A percentile compares a stretch with the other conserved stretches of the same genome.
Evolutionary conservation across 1,140 invertebrate species (phyloP).

Genomic region (Drosophila pseudoananassae): DNA sequence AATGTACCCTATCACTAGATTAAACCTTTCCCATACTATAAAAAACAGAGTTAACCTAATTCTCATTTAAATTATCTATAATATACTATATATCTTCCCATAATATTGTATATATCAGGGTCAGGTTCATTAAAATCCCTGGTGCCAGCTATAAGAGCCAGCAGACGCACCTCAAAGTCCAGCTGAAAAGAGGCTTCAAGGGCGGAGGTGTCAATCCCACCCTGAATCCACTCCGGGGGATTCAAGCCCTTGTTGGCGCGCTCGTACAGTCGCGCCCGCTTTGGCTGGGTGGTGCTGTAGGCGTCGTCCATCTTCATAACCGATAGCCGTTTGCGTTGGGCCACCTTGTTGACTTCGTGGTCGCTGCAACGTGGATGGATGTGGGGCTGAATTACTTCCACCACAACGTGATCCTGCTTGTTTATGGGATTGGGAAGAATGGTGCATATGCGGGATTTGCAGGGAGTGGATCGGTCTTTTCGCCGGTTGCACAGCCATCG

Average conservation of each 20-base stretch:
- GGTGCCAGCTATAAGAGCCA: background rate
- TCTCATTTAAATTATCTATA: too few relatives aligned
- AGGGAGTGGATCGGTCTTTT: slow-evolving; percentile 74
- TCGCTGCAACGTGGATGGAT: slow-evolving; percentile 73
- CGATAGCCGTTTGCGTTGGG: slow-evolving; percentile 69
- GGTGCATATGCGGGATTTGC: slow-evolving; percentile 70
- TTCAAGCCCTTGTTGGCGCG: slow-evolving; percentile 58
- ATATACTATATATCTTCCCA: too few relatives aligned
- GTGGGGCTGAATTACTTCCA: slow-evolving; percentile 57
- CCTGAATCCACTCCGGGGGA: slow-evolving; percentile 64
- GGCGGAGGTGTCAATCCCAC: slow-evolving; percentile 22
- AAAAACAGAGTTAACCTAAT: too few relatives aligned
- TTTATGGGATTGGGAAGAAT: slow-evolving; percentile 62
- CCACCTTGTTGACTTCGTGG: slow-evolving; percentile 72
- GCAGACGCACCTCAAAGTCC: slow-evolving; percentile 66
- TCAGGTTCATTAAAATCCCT: too few relatives aligned
- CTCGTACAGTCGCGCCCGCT: slow-evolving; percentile 60
- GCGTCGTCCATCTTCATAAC: slow-evolving; percentile 69
- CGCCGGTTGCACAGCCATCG: slow-evolving; percentile 77
- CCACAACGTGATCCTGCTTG: slow-evolving; percentile 60
- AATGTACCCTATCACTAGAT: too few relatives aligned
- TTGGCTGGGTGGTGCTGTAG: slow-evolving; percentile 66
- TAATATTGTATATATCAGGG: too few relatives aligned
- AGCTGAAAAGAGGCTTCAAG: slow-evolving; percentile 45
- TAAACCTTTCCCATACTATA: too few relatives aligned